Evolutionary conservation across 64 coral and sea anemone genomes (phyloP).

Genomic region (Hydrozoanthus tunicans): DNA sequence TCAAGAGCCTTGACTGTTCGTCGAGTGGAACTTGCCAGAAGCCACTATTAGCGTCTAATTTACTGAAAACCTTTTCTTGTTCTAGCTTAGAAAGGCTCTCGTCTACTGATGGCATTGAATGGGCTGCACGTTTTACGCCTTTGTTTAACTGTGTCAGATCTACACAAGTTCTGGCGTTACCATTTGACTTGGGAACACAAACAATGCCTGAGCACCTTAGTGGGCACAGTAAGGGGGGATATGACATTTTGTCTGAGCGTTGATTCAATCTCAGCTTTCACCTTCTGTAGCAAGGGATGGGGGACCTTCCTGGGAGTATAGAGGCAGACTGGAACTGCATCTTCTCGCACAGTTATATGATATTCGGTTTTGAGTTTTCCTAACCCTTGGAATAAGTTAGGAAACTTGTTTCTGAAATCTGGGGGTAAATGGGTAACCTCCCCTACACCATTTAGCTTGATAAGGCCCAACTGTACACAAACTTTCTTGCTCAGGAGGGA

Average conservation of each 20-base stretch:
- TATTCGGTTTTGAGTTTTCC: constrained; percentile 34
- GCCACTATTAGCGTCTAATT: neutral
- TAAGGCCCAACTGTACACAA: neutral
- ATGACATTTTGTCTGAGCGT: constrained; percentile 15
- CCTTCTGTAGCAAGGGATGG: constrained; percentile 22
- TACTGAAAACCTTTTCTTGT: neutral
- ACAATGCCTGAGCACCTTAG: neutral
- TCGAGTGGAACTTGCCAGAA: too few relatives aligned
- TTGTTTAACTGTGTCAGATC: neutral
- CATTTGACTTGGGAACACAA: neutral
- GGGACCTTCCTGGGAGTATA: constrained; percentile 31
- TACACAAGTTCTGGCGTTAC: neutral
- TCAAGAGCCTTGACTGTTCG: too few relatives aligned
- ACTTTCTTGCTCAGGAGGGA: too few relatives aligned
- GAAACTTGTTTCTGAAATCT: constrained; percentile 50
- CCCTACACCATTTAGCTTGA: neutral
- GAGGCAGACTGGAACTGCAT: constrained; percentile 7
- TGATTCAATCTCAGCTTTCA: constrained; percentile 27
- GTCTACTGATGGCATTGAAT: neutral
- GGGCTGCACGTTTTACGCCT: neutral
- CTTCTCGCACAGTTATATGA: constrained; percentile 1
- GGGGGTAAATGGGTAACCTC: constrained; percentile 4
- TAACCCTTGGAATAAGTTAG: constrained; percentile 49
- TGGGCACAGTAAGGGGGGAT: neutral
- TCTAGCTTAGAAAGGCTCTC: neutral